Evolutionary conservation across 2,888 invertebrate genomes (phyloP).

Genomic region (Chirona hameri): DNA sequence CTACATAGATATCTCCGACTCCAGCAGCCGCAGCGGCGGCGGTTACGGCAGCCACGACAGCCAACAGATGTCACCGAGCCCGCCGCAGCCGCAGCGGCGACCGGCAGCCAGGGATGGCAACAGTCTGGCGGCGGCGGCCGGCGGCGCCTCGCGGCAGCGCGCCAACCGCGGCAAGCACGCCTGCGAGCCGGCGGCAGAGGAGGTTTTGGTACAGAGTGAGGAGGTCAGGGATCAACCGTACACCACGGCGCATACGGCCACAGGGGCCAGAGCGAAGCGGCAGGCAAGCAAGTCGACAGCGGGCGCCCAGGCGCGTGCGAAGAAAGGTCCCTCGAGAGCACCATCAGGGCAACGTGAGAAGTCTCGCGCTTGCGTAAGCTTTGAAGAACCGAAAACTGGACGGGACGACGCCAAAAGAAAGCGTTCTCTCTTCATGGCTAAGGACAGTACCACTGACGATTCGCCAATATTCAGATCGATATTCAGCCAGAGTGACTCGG

Average conservation of each 20-base stretch:
- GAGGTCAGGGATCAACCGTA: background rate
- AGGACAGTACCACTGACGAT: background rate
- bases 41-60: too few relatives aligned
- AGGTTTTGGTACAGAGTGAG: too few relatives aligned
- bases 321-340: background rate
- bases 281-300: background rate
- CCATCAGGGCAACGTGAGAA: background rate
- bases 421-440: background rate
- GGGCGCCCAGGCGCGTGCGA: background rate
- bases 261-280: background rate
- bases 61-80: background rate
- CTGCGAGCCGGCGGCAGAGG: background rate
- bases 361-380: background rate
- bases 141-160: background rate
- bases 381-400: background rate
- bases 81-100: background rate
- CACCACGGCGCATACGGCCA: background rate
- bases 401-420: background rate
- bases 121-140: background rate
- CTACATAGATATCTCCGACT: background rate
- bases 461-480: background rate
- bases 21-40: background rate
- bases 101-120: background rate
- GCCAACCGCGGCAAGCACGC: too few relatives aligned
- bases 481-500: background rate